These are phyloP conservation scores for Grammomys surdaster DNA, from an alignment of 2,113 vertebrate genomes.

Conservation along the genomic window DNA sequence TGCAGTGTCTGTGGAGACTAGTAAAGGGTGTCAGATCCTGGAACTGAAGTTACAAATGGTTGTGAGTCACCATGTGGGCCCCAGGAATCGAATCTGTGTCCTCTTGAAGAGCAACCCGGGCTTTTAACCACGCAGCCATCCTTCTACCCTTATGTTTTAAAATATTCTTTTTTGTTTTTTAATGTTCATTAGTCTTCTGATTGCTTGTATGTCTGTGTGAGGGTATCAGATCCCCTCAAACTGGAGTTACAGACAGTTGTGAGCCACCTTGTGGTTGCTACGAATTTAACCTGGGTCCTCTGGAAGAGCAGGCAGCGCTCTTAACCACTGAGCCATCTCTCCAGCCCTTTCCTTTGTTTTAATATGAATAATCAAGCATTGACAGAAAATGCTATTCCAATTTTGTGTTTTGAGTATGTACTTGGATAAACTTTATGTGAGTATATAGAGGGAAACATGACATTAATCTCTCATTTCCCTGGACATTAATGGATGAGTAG, in stretches of 20 bases:
- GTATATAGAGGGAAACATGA: slow-evolving; percentile 1
- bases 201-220: neutral
- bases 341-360: slow-evolving; percentile 12
- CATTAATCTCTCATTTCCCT: slow-evolving; percentile 57
- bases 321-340: neutral
- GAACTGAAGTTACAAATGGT: neutral
- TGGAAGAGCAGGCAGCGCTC: neutral
- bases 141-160: neutral
- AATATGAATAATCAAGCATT: slow-evolving; percentile 55
- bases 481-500: slow-evolving; percentile 38
- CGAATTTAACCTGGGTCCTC: neutral
- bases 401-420: slow-evolving; percentile 43
- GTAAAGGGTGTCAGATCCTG: neutral
- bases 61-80: neutral
- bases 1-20: neutral
- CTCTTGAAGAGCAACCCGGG: neutral
- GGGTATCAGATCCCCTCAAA: neutral
- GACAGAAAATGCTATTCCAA: slow-evolving; percentile 33
- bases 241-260: neutral
- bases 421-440: neutral
- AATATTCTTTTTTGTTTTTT: neutral
- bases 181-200: neutral
- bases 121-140: neutral
- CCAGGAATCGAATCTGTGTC: neutral
- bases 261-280: neutral